phyloP scores from a whole-genome alignment of 2,797 vertebrate genomes.

The Enoplosus armatus region DNA sequence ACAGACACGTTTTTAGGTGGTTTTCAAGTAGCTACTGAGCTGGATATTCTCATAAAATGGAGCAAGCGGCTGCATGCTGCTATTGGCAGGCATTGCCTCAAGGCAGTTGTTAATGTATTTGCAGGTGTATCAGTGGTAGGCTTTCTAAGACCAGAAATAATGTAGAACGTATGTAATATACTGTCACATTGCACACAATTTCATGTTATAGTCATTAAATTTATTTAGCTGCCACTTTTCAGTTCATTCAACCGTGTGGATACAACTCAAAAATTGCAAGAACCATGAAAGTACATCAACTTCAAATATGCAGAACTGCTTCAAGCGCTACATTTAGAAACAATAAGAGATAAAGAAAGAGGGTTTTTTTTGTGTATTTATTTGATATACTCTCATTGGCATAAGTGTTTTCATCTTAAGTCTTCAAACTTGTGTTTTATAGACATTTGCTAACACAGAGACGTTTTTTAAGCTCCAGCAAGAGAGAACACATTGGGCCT shows the following conservation, averaged over 20 bases:
- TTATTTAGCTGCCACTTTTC: too few species aligned
- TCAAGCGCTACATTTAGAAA: too few species aligned
- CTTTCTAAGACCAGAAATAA: neutral
- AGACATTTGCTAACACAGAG: too few species aligned
- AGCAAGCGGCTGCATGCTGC: neutral
- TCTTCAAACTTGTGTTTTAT: neutral
- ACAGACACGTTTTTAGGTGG: neutral
- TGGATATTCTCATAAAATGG: neutral
- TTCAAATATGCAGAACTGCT: too few species aligned
- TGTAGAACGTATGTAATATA: neutral
- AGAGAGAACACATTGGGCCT: neutral
- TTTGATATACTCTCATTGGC: neutral
- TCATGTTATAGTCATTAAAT: neutral
- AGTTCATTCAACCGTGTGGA: too few species aligned
- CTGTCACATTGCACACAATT: neutral
- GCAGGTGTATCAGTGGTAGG: neutral
- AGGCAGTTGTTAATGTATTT: constrained; percentile 8
- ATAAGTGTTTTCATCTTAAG: neutral
- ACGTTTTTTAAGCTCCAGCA: neutral
- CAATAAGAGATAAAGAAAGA: too few species aligned
- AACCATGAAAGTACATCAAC: too few species aligned
- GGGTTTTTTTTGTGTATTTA: too few species aligned
- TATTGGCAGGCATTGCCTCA: neutral
- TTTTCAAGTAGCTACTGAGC: constrained; percentile 20
- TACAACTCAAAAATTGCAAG: too few species aligned